A percentile compares a stretch with the other conserved stretches of the same genome.
Conservation (phyloP, 2,797 vertebrate genomes). For the Lacerta bilineata region DNA sequence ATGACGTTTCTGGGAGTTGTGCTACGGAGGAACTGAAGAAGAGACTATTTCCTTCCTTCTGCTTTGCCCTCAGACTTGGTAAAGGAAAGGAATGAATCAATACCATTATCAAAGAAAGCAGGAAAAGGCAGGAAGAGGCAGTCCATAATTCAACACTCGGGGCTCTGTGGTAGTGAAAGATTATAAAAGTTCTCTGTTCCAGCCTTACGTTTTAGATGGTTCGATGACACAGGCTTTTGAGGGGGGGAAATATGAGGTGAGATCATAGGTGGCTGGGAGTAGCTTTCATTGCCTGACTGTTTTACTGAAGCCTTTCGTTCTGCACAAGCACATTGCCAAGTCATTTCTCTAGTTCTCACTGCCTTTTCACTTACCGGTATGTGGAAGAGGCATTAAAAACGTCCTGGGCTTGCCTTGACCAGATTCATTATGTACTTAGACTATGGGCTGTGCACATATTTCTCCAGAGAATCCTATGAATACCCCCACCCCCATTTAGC, state of each 20-base stretch:
- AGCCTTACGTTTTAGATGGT: background rate
- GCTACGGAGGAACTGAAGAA: background rate
- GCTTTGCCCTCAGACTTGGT: constrained; percentile 8
- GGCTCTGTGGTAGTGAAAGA: background rate
- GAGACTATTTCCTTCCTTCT: background rate
- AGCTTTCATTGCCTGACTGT: constrained; percentile 3
- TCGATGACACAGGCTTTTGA: constrained; percentile 4
- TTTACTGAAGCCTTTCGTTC: background rate
- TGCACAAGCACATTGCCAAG: background rate
- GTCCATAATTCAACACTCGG: background rate
- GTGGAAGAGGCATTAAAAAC: background rate
- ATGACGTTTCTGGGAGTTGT: background rate
- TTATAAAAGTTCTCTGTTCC: background rate
- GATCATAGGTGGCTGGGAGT: background rate
- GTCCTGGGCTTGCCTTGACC: background rate
- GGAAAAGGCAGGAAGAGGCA: background rate
- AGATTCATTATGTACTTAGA: background rate
- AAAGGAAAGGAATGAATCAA: background rate
- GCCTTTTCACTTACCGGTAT: background rate
- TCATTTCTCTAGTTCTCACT: constrained; percentile 19
- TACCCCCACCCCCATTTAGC: background rate
- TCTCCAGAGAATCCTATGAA: background rate
- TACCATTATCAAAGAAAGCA: background rate
- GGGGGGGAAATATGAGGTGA: background rate
- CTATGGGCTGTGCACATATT: background rate